Conservation (phyloP, 2,888 invertebrate species). For the Macaria liturata region DNA sequence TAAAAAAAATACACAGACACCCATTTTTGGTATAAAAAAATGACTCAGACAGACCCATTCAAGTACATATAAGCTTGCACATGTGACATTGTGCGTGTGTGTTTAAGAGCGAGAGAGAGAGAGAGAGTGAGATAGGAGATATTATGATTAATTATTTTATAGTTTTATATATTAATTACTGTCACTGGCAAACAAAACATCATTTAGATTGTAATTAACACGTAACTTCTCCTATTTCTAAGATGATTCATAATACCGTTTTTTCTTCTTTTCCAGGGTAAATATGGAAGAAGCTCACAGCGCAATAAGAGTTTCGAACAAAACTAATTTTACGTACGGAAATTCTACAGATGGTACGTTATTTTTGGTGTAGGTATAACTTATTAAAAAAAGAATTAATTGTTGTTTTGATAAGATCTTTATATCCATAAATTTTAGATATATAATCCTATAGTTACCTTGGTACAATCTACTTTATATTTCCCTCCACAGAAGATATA, state of each 20-base stretch:
- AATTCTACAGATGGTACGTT: background rate
- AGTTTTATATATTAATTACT: background rate
- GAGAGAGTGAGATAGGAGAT: too few species aligned
- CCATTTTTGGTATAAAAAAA: too few species aligned
- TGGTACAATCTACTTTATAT: background rate
- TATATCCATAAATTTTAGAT: too few species aligned
- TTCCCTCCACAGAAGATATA: slow-evolving; percentile 38
- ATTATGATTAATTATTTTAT: background rate
- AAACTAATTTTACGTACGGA: slow-evolving; percentile 3
- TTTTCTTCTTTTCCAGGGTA: slow-evolving; percentile 71
- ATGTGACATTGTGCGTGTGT: too few species aligned
- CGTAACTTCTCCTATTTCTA: background rate
- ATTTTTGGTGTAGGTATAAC: background rate
- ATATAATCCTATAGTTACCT: too few species aligned
- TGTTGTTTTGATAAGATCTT: too few species aligned
- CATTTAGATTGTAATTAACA: background rate
- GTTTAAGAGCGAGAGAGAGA: too few species aligned
- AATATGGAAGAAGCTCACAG: slow-evolving; percentile 76
- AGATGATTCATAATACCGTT: too few species aligned
- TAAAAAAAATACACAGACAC: too few species aligned
- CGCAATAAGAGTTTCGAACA: slow-evolving; percentile 40
- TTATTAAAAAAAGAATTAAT: background rate
- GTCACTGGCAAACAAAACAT: too few species aligned
- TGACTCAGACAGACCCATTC: too few species aligned
- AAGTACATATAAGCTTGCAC: too few species aligned